phyloP scores from a whole-genome alignment of 2,797 vertebrate species.

The Sebastes glaucus region DNA sequence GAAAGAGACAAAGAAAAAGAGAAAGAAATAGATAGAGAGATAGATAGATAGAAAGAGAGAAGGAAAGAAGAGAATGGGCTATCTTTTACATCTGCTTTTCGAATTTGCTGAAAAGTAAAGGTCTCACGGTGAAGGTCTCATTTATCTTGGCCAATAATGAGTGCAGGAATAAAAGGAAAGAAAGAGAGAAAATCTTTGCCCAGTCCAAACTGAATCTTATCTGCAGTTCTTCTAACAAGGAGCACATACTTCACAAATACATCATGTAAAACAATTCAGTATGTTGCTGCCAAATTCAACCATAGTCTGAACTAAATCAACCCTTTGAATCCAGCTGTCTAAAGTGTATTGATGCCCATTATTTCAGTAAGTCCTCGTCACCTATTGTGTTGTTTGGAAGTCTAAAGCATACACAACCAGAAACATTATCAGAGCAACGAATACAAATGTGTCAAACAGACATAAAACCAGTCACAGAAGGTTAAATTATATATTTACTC shows the following conservation, averaged over 20 bases:
- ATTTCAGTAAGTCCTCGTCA: not conserved
- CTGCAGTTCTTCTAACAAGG: conserved; percentile 10
- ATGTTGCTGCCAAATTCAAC: not conserved
- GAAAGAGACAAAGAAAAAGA: too few relatives aligned
- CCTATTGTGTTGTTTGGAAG: conserved; percentile 14
- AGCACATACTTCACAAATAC: not conserved
- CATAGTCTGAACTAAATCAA: not conserved
- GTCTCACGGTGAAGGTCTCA: conserved; percentile 40
- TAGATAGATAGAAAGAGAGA: fast-evolving
- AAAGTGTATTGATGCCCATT: not conserved
- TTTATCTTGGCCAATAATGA: conserved; percentile 53
- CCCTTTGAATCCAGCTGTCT: not conserved
- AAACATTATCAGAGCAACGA: conserved; percentile 1
- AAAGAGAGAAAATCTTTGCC: conserved; percentile 14
- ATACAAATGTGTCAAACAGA: conserved; percentile 39
- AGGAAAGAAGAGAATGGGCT: not conserved
- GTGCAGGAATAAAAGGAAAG: not conserved
- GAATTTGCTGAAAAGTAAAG: conserved; percentile 41
- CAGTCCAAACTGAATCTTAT: conserved; percentile 10
- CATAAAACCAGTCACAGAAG: conserved; percentile 24
- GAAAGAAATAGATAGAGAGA: too few relatives aligned
- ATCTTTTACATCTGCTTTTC: conserved; percentile 8
- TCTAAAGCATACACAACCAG: not conserved
- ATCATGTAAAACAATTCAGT: not conserved
- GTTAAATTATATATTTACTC: conserved; percentile 15